Base-by-base conservation (phyloP, 2,888 invertebrate species). In the Brachyopa scutellaris region DNA sequence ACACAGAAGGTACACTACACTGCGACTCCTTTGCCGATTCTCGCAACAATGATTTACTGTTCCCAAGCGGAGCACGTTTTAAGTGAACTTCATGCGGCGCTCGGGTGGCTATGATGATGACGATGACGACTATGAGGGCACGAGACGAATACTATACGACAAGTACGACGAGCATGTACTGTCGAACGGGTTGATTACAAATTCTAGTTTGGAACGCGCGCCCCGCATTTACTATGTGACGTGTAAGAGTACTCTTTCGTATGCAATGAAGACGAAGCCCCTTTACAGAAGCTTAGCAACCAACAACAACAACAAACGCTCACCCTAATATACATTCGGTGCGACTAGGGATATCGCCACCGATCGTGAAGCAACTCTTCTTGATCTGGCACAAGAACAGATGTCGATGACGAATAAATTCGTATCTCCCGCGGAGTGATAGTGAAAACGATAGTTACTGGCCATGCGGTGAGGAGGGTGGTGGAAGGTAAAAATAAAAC, bases 31-130 rank as follows among this genome's bases (percentile, higher is more conserved):
- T 85, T 86, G 86, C 88, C 89, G 89, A 88, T 89, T 89, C 89
- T 86, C 87, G 87, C 87, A 87, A 85, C 85, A 89, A 89, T 89
- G 89, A 89, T 89, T 89, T 88, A 89, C 89, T 86, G 89, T 89
- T 88, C 85, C 87, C 86, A 85, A 84, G 55, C 80, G 86, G 85
- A 89, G 89, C 89, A 89, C 89, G 89, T 89, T 89, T 89, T 89
- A 89, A 89, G 79, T 84, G 84, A 80, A 70, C 84, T 51, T 62
- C 55, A 55, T 55, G 62, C 33, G 51, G 61, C 53, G 70, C 21
- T 29, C 38, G n/a, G n/a, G n/a, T 33, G 53, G 26, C 26, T 61
- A 26, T 11, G 51, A 21, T 17, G 57, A 19, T 29, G 59, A 40
- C 36, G 55, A 45, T 21, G 70, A 42, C 36, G 45, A 33, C 9